Evolutionary conservation across 2,888 invertebrate genomes (phyloP).

Genomic region (Xanthia togata): DNA sequence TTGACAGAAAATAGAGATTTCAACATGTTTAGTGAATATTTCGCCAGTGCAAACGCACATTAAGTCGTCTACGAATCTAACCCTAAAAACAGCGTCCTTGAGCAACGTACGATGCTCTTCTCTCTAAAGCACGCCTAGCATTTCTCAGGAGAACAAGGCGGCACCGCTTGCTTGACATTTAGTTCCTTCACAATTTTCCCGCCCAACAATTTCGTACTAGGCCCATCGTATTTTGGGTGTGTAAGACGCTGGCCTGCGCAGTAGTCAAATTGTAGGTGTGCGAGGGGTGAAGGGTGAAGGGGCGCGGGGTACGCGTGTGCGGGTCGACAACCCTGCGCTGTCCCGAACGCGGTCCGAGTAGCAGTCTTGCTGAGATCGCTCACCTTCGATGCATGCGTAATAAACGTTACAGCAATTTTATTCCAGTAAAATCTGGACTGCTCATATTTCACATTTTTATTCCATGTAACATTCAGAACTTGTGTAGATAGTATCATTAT

Average conservation of each 20-base stretch:
- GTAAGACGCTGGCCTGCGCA: constrained; percentile 5
- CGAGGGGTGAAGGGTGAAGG: neutral
- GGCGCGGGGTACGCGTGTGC: neutral
- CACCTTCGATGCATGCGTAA: constrained; percentile 13
- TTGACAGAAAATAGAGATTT: no score
- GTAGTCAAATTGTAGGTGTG: neutral
- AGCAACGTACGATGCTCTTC: neutral
- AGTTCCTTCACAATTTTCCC: neutral
- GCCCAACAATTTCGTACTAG: neutral
- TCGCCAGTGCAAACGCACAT: neutral
- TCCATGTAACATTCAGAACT: neutral
- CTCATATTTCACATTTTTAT: neutral
- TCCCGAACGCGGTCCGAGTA: neutral
- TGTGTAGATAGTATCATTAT: no score
- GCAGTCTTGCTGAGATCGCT: constrained; percentile 15
- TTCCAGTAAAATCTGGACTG: neutral
- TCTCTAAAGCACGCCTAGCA: neutral
- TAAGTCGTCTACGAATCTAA: neutral
- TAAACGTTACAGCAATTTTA: neutral
- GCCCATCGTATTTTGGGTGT: neutral
- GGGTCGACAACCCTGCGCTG: constrained; percentile 14
- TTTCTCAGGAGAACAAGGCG: neutral
- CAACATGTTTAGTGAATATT: no score
- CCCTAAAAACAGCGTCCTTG: neutral
- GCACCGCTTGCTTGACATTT: neutral